Evolutionary conservation across 2,888 invertebrate species (phyloP), one percentile per base, ranked within the genome.

Genomic region (Netelia virgata): DNA sequence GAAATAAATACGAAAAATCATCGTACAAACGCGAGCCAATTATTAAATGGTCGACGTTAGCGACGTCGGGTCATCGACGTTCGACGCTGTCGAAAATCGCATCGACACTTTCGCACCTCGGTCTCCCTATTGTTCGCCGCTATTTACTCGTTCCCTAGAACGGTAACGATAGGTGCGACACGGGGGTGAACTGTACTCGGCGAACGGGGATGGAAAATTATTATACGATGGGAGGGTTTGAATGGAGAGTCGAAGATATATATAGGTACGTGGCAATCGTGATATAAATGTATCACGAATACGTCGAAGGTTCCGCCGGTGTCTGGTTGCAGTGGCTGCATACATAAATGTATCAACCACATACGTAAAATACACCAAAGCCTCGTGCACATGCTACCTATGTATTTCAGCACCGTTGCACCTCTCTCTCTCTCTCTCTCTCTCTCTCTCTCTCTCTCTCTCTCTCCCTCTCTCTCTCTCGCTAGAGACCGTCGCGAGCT

Each of bases 371-470:
- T 66, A 66, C 23, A 68, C 50, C 53, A 36, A 36, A 36, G 6
- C 20, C 68, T 36, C 36, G 74, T 20, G 28, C 50, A 79, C 20
- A 50, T 68, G 47, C 50, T 14, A 18, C 23, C 66, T 47, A 69
- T 63, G 53, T 73, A 70, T 68, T 55, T 59, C 66, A 36, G 69
- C 61, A 8, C 16, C 74, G 28, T 69, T 75, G 43, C 72, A 64
- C 50, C 53, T 18, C n/a, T 16, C 11, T 41, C 41, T 63, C 1
- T 14, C 36, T 3, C n/a, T 66, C 11, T 16, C 66, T 16, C 11
- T 50, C 16, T 50, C 23, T 66, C 23, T 53, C 59, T 28, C 36
- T 3, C 6, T 36, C n/a, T 16, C 11, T 41, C 41, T 63, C 1
- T 14, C 36, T 3, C n/a, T 66, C 11, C 8, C 66, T 16, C 11